phyloP scores from a whole-genome alignment of 2,797 vertebrate genomes.

The Picus viridis region DNA sequence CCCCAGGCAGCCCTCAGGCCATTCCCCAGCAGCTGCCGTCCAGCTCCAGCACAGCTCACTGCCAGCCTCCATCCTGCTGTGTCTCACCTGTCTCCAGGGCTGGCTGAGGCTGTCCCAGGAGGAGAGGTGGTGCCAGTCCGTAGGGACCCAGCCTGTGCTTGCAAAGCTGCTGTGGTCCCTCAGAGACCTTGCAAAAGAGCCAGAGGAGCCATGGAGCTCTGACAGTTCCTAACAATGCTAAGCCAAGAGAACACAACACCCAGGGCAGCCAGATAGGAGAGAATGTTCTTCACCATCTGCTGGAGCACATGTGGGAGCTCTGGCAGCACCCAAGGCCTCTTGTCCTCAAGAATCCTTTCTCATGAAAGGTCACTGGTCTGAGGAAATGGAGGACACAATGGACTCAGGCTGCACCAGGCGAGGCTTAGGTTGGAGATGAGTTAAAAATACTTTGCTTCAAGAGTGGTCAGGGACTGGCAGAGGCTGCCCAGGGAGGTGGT shows the following conservation, averaged over 20 bases:
- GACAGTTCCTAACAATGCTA: conserved; percentile 59
- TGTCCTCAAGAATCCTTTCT: conserved; percentile 52
- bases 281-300: conserved; percentile 50
- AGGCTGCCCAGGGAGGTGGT: no score
- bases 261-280: neutral
- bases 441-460: no score
- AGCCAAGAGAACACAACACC: conserved; percentile 44
- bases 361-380: neutral
- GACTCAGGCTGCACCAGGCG: no score
- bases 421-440: no score
- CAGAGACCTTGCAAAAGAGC: conserved; percentile 42
- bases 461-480: no score
- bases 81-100: neutral
- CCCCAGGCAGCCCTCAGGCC: neutral
- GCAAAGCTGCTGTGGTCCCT: neutral
- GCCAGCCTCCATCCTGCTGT: neutral
- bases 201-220: conserved; percentile 4
- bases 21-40: neutral
- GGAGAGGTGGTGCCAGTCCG: neutral
- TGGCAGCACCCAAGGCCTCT: neutral
- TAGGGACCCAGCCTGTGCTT: neutral
- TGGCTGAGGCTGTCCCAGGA: neutral
- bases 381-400: neutral
- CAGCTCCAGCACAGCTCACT: neutral
- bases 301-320: conserved; percentile 27